phyloP scores from a whole-genome alignment of 2,113 vertebrate genomes.

The Atractosteus spatula region DNA sequence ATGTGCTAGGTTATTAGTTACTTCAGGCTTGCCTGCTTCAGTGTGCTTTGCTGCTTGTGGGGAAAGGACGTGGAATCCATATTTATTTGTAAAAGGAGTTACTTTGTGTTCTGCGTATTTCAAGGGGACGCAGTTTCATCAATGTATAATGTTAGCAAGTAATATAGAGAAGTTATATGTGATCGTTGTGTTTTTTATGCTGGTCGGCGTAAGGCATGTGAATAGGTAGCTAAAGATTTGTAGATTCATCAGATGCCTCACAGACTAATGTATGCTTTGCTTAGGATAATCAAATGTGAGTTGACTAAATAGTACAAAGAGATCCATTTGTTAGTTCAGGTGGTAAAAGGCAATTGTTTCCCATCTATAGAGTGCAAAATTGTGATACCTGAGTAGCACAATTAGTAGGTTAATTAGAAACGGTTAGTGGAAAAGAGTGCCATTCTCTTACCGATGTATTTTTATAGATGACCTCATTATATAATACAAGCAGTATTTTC shows the following conservation, averaged over 20 bases:
- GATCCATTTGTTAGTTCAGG: conserved; percentile 16
- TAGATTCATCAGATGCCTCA: conserved; percentile 37
- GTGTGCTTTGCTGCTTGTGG: conserved; percentile 12
- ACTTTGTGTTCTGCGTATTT: background rate
- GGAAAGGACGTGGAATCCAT: conserved; percentile 12
- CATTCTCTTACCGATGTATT: too few species aligned
- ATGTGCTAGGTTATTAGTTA: too few species aligned
- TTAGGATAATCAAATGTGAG: conserved; percentile 57
- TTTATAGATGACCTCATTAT: too few species aligned
- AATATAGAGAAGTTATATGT: conserved; percentile 43
- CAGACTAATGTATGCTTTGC: conserved; percentile 46
- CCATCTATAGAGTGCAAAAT: conserved; percentile 30
- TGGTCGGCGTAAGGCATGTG: conserved; percentile 38
- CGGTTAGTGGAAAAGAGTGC: too few species aligned
- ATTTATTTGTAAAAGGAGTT: conserved; percentile 17
- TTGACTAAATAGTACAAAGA: conserved; percentile 37
- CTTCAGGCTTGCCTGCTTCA: conserved; percentile 5
- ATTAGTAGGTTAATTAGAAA: too few species aligned
- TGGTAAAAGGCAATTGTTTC: conserved; percentile 25
- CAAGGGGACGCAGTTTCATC: conserved; percentile 37
- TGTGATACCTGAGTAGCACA: background rate
- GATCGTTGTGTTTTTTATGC: conserved; percentile 42
- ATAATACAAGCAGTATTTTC: too few species aligned
- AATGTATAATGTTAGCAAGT: conserved; percentile 24
- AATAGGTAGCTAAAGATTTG: conserved; percentile 26